These are phyloP conservation scores for Camponotus floridanus DNA, from an alignment of 1,140 invertebrate genomes.

Conservation along the genomic window DNA sequence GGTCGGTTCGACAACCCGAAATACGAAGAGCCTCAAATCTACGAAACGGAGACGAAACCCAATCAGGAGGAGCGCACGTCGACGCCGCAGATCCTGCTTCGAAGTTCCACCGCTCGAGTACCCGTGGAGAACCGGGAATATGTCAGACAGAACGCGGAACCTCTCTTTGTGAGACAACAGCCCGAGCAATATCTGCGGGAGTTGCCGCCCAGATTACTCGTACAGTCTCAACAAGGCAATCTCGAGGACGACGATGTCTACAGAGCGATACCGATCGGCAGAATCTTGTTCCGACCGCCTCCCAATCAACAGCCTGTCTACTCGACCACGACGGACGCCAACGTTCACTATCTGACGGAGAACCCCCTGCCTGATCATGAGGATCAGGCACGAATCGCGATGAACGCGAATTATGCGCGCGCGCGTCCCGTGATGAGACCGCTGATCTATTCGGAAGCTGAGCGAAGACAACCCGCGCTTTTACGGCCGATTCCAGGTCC, in stretches of 20 bases:
- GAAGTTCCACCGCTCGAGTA: slow-evolving; percentile 68
- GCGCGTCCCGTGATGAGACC: slow-evolving; percentile 75
- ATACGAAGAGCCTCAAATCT: slow-evolving; percentile 74
- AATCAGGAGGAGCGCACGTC: slow-evolving; percentile 78
- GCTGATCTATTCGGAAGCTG: slow-evolving; percentile 75
- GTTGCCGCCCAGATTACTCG: slow-evolving; percentile 76
- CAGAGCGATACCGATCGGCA: slow-evolving; percentile 77
- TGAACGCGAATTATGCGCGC: slow-evolving; percentile 75
- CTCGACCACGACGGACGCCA: slow-evolving; percentile 79
- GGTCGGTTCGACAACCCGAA: slow-evolving; percentile 80
- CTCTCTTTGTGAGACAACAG: slow-evolving; percentile 79
- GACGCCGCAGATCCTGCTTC: slow-evolving; percentile 78
- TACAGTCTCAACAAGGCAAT: slow-evolving; percentile 70
- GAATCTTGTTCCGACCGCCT: slow-evolving; percentile 77
- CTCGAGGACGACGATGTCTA: slow-evolving; percentile 79
- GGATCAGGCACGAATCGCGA: slow-evolving; percentile 72
- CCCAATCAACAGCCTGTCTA: slow-evolving; percentile 78
- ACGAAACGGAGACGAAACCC: slow-evolving; percentile 75
- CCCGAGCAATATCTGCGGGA: slow-evolving; percentile 79
- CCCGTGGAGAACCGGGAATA: slow-evolving; percentile 77
- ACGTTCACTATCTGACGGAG: slow-evolving; percentile 82
- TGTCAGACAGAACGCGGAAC: slow-evolving; percentile 77
- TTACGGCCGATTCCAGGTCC: slow-evolving; percentile 71
- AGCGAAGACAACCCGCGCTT: slow-evolving; percentile 67
- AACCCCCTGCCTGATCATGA: slow-evolving; percentile 75